Evolutionary conservation across 1,140 invertebrate genomes (phyloP).

Genomic region (Papilio machaon): DNA sequence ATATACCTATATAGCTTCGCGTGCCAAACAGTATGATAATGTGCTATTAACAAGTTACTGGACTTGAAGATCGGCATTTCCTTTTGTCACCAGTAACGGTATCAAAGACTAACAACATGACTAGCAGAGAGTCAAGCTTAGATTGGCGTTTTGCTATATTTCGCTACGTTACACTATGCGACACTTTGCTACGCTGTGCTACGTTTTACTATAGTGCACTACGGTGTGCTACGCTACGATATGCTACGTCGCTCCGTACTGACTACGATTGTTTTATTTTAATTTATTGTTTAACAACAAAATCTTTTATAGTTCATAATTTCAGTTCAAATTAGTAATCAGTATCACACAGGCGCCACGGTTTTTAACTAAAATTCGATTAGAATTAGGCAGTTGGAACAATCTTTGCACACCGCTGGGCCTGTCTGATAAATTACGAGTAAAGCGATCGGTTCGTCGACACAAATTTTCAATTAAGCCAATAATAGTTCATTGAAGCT

Average conservation of each 20-base stretch:
- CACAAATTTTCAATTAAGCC: slow-evolving; percentile 75
- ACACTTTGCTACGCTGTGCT: not conserved
- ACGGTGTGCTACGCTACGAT: not conserved
- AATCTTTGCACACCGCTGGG: slow-evolving; percentile 70
- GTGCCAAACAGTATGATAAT: too few species aligned
- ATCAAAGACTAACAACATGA: not conserved
- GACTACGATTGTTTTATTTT: not conserved
- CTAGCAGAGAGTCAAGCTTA: not conserved
- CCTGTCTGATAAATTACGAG: slow-evolving; percentile 56
- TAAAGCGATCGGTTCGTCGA: slow-evolving; percentile 70
- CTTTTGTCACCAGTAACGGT: too few species aligned
- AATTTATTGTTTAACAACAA: not conserved
- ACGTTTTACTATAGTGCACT: not conserved
- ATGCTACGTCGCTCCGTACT: not conserved
- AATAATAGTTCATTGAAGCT: slow-evolving; percentile 22
- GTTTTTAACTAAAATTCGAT: slow-evolving; percentile 62
- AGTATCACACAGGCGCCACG: slow-evolving; percentile 58
- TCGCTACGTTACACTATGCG: not conserved
- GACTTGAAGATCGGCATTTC: too few species aligned
- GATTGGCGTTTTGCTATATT: not conserved
- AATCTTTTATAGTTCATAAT: not conserved
- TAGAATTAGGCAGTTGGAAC: slow-evolving; percentile 74
- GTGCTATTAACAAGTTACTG: too few species aligned
- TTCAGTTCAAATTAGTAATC: slow-evolving; percentile 69
- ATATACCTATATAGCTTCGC: too few species aligned